Evolutionary conservation across 2,888 invertebrate species (phyloP).

Genomic region (Andrena marginata): DNA sequence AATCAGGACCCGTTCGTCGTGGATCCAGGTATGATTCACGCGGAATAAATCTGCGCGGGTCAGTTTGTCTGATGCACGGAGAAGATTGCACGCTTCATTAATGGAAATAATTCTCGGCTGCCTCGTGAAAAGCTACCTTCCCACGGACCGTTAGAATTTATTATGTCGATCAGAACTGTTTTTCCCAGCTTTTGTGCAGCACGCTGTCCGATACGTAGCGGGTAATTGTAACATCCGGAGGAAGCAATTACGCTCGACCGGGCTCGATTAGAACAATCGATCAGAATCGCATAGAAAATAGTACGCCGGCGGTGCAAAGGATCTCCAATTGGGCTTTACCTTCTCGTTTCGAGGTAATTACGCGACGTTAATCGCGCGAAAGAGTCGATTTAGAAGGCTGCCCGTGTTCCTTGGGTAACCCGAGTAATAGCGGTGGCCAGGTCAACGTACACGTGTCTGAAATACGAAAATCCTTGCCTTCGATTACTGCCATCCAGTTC

Average conservation of each 20-base stretch:
- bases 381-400: slow-evolving; percentile 3
- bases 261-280: slow-evolving; percentile 59
- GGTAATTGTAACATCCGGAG: slow-evolving; percentile 61
- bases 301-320: not conserved
- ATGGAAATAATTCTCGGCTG: slow-evolving; percentile 39
- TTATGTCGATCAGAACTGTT: slow-evolving; percentile 53
- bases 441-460: not conserved
- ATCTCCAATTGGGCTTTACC: slow-evolving; percentile 11
- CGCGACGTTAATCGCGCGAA: slow-evolving; percentile 34
- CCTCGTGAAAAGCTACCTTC: slow-evolving; percentile 38
- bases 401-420: slow-evolving; percentile 7
- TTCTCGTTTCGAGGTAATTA: slow-evolving; percentile 18
- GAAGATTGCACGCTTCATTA: slow-evolving; percentile 27
- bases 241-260: slow-evolving; percentile 58
- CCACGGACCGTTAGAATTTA: slow-evolving; percentile 57
- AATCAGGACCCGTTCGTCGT: not conserved
- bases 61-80: not conserved
- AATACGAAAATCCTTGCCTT: not conserved
- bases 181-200: slow-evolving; percentile 56
- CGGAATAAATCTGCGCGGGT: not conserved
- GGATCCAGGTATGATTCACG: not conserved
- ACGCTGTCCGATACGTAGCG: slow-evolving; percentile 52
- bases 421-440: not conserved
- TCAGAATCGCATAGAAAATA: slow-evolving; percentile 40
- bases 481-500: not conserved